These are phyloP conservation scores for Drosophila kepulauana DNA, from an alignment of 1,140 invertebrate genomes.

Conservation along the genomic window DNA sequence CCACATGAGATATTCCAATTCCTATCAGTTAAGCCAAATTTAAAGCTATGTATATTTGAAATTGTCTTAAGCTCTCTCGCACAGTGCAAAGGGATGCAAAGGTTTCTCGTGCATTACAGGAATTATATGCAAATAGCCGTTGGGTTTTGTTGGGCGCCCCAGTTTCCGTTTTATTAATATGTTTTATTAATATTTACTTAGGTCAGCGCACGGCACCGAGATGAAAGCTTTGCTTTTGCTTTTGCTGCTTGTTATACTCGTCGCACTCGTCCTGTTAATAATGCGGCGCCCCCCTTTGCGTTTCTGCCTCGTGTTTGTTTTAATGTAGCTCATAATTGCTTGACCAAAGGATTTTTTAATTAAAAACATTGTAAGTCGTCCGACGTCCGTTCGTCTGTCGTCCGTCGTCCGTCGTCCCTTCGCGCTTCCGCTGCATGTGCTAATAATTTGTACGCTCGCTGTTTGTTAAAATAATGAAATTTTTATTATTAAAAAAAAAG, in stretches of 20 bases:
- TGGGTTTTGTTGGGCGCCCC: constrained; percentile 47
- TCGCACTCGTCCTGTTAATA: constrained; percentile 32
- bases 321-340: constrained; percentile 78
- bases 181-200: constrained; percentile 85
- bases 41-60: constrained; percentile 66
- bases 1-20: constrained; percentile 39
- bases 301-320: constrained; percentile 62
- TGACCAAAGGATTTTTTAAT: constrained; percentile 83
- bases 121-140: constrained; percentile 79
- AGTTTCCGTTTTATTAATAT: constrained; percentile 77
- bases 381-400: constrained; percentile 6
- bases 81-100: constrained; percentile 36
- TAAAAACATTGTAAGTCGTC: constrained; percentile 75
- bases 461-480: constrained; percentile 77
- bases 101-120: constrained; percentile 67
- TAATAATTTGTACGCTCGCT: constrained; percentile 48
- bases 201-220: constrained; percentile 63
- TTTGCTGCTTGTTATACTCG: constrained; percentile 45
- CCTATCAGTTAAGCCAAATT: constrained; percentile 26
- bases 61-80: constrained; percentile 47
- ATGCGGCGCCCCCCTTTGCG: constrained; percentile 13
- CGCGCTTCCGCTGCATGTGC: constrained; percentile 24
- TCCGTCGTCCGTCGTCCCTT: background rate
- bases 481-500: constrained; percentile 70
- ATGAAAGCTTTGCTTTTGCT: constrained; percentile 71